Conservation (phyloP, 2,888 invertebrate genomes). For the Athalia cordata region DNA sequence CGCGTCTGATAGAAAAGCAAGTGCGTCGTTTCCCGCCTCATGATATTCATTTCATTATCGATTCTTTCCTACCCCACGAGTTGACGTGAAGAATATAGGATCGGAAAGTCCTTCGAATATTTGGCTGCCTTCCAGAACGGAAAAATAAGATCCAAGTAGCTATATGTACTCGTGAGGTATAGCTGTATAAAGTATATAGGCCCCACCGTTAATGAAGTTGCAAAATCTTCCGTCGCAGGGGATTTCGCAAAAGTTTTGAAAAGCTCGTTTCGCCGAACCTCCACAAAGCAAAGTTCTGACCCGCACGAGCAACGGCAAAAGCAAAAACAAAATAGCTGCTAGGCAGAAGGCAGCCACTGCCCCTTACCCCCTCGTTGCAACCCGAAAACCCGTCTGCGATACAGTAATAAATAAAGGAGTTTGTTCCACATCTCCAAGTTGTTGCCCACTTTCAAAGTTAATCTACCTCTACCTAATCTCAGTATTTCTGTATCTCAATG, state of each 20-base stretch:
- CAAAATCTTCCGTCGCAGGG: slow-evolving; percentile 40
- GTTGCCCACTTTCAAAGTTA: slow-evolving; percentile 43
- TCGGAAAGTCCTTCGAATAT: no score
- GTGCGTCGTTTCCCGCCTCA: slow-evolving; percentile 13
- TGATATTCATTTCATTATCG: slow-evolving; percentile 21
- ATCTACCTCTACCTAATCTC: slow-evolving; percentile 42
- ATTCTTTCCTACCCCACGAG: no score
- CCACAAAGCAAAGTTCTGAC: slow-evolving; percentile 36
- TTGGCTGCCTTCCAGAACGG: no score
- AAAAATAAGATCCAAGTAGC: no score
- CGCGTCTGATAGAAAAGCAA: slow-evolving; percentile 14
- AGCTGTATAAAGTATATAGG: no score
- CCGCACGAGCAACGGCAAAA: background rate
- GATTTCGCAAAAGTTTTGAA: slow-evolving; percentile 32
- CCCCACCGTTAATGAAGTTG: slow-evolving; percentile 37
- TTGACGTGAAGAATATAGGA: no score
- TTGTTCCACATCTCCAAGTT: slow-evolving; percentile 40
- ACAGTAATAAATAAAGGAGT: slow-evolving; percentile 43
- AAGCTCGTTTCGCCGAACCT: slow-evolving; percentile 36
- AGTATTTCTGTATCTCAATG: slow-evolving; percentile 31
- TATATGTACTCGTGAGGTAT: no score
- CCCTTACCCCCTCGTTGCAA: background rate
- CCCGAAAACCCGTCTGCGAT: slow-evolving; percentile 39
- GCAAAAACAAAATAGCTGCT: background rate
- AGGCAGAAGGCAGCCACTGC: background rate